Conservation (phyloP, 2,113 vertebrate genomes). For the Galbula dea region DNA sequence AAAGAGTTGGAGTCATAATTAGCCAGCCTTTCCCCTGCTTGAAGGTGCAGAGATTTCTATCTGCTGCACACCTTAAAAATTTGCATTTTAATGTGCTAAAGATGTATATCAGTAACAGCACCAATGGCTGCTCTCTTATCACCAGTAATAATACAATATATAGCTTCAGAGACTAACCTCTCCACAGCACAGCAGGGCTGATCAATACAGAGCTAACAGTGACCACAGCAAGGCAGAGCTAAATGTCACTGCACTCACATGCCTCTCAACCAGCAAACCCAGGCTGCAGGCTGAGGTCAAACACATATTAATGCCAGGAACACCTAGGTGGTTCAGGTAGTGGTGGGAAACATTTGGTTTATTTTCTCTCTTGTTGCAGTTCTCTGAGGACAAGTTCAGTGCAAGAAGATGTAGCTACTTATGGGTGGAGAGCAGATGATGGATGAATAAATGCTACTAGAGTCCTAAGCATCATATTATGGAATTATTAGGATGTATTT, state of each 20-base stretch:
- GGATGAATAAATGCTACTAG: background rate
- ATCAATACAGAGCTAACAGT: conserved; percentile 32
- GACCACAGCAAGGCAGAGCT: conserved; percentile 25
- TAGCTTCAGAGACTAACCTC: conserved; percentile 7
- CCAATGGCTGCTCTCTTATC: conserved; percentile 36
- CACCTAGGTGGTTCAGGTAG: background rate
- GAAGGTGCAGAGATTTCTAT: conserved; percentile 63
- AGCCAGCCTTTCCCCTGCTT: conserved; percentile 32
- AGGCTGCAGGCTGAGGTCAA: background rate
- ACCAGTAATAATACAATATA: conserved; percentile 33
- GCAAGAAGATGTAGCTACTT: background rate
- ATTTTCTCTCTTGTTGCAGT: background rate
- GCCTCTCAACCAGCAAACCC: conserved; percentile 24
- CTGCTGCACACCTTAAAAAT: conserved; percentile 61
- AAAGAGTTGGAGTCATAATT: conserved; percentile 66
- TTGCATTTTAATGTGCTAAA: conserved; percentile 71
- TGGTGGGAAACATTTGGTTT: background rate
- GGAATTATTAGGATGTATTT: no score
- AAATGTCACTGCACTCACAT: background rate
- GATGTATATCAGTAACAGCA: conserved; percentile 65
- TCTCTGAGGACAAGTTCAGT: background rate
- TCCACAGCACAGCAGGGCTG: background rate
- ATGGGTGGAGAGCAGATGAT: background rate
- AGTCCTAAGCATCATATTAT: background rate
- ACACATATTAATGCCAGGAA: background rate